Percentiles rank a stretch among this genome's conserved stretches.
Evolutionary conservation across 2,113 vertebrate genomes (phyloP).

Genomic region (Astur gentilis): DNA sequence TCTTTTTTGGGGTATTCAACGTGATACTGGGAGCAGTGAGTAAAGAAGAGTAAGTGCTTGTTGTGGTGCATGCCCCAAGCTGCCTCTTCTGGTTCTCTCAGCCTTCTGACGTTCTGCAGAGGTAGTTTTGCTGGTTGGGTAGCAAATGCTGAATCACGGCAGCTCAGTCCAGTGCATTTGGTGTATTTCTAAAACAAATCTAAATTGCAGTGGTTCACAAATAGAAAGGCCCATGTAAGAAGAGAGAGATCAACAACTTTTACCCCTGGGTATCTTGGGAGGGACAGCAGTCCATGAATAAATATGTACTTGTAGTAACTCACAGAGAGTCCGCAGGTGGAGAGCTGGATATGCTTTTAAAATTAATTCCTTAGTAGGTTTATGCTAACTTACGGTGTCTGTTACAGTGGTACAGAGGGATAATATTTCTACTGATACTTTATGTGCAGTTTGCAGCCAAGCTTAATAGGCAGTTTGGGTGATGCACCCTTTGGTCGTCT

Average conservation of each 20-base stretch:
- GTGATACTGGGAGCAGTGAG: background rate
- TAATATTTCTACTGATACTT: background rate
- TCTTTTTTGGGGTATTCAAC: background rate
- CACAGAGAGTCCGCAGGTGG: background rate
- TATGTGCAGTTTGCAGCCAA: background rate
- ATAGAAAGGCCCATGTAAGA: background rate
- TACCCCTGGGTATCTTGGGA: background rate
- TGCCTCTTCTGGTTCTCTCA: background rate
- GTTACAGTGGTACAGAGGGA: background rate
- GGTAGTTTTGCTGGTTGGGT: background rate
- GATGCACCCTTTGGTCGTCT: background rate
- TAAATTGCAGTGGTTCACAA: background rate
- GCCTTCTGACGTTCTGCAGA: background rate
- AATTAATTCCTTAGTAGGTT: background rate
- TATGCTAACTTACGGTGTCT: background rate
- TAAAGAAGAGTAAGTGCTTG: background rate
- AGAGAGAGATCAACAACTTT: background rate
- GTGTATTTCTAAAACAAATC: background rate
- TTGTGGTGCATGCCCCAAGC: background rate
- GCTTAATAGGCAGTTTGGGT: background rate
- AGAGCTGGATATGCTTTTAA: background rate
- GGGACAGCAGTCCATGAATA: background rate
- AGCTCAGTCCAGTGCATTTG: background rate
- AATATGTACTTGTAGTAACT: background rate
- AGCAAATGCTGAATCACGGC: background rate